Percentiles rank a stretch among this genome's conserved stretches.
phyloP scores from a whole-genome alignment of 2,888 invertebrate genomes.

The Amphiduros pacificus region DNA sequence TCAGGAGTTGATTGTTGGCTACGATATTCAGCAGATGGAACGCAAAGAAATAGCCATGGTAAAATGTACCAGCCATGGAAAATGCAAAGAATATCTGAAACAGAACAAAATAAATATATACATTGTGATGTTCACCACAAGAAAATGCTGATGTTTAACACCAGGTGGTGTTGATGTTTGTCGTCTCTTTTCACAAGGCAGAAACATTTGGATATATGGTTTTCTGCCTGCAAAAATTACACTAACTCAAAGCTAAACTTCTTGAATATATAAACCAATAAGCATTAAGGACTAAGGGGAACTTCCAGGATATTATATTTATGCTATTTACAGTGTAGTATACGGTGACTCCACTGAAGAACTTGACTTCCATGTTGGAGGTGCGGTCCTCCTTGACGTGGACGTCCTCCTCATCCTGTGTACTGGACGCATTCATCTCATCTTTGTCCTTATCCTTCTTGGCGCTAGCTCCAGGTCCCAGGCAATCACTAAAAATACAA shows the following conservation, averaged over 20 bases:
- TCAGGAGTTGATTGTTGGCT: constrained; percentile 10
- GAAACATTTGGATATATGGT: too few relatives aligned
- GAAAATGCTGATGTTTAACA: too few relatives aligned
- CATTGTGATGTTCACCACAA: too few relatives aligned
- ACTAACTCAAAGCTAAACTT: too few relatives aligned
- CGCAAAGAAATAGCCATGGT: constrained; percentile 14
- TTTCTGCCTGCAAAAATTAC: too few relatives aligned
- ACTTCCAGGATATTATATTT: too few relatives aligned
- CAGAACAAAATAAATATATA: too few relatives aligned
- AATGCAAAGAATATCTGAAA: constrained; percentile 7
- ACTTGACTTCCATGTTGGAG: background rate
- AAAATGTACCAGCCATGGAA: constrained; percentile 8
- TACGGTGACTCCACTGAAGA: background rate
- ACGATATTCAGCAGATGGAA: constrained; percentile 17
- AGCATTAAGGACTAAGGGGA: too few relatives aligned
- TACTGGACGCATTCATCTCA: background rate
- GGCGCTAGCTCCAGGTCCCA: background rate
- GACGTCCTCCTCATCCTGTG: too few relatives aligned
- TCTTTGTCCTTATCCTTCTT: background rate
- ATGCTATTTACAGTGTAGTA: constrained; percentile 1
- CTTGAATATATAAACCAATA: too few relatives aligned
- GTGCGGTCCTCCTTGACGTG: background rate
- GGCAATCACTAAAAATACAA: background rate
- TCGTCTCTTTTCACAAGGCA: too few relatives aligned
- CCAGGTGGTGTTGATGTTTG: too few relatives aligned